phyloP scores from a whole-genome alignment of 2,797 vertebrate species.

The Tenualosa thibaudeaui region DNA sequence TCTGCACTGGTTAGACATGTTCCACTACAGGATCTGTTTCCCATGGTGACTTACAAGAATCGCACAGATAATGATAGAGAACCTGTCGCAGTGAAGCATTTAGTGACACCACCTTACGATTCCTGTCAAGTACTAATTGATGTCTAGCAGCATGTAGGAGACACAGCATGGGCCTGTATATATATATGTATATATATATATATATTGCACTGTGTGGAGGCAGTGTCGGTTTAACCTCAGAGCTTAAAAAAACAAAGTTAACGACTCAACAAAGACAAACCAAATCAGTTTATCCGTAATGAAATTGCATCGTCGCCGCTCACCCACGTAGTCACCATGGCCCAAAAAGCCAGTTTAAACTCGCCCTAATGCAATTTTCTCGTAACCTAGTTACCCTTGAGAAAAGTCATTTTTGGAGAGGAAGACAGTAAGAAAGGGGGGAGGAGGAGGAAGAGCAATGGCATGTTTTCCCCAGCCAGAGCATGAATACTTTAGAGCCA shows the following conservation, averaged over 20 bases:
- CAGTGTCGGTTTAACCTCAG: slow-evolving; percentile 21
- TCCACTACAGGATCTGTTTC: background rate
- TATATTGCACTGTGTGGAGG: slow-evolving; percentile 44
- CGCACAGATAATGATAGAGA: slow-evolving; percentile 43
- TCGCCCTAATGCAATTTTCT: slow-evolving; percentile 38
- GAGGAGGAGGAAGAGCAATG: slow-evolving; percentile 8
- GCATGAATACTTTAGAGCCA: slow-evolving; percentile 36
- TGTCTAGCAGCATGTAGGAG: slow-evolving; percentile 32
- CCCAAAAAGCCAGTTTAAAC: slow-evolving; percentile 43
- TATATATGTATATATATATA: slow-evolving; percentile 42
- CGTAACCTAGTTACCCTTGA: slow-evolving; percentile 36
- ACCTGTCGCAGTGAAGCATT: slow-evolving; percentile 40
- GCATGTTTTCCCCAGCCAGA: slow-evolving; percentile 1
- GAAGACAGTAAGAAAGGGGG: slow-evolving; percentile 23
- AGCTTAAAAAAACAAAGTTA: slow-evolving; percentile 28
- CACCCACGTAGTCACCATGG: slow-evolving; percentile 28
- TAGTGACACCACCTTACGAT: background rate
- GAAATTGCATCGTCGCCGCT: slow-evolving; percentile 36
- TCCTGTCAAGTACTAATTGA: slow-evolving; percentile 45
- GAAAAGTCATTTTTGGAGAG: slow-evolving; percentile 38
- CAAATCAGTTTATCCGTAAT: slow-evolving; percentile 49
- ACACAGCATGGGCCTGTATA: slow-evolving; percentile 33
- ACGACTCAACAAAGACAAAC: slow-evolving; percentile 2
- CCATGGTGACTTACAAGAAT: slow-evolving; percentile 32
- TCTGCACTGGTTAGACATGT: background rate